Base-by-base conservation (phyloP, 2,113 vertebrate species). In the Mastomys natalensis region DNA sequence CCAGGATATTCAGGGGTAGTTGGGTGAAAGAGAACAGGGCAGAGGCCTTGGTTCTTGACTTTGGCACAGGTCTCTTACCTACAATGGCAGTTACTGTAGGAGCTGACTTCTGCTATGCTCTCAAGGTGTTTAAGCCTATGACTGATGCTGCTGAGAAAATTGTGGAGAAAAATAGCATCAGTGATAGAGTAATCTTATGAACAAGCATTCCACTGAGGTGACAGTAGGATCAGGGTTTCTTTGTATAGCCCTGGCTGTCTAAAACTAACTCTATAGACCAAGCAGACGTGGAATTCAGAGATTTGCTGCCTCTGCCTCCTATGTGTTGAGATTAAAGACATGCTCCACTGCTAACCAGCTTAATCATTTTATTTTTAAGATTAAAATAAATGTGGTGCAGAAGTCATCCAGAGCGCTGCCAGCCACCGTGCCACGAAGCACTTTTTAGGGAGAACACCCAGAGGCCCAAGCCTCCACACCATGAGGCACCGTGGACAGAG, bases 71-170 rank as follows among this genome's bases (percentile, higher is more conserved):
- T 29, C 99, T 99, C 10, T 98, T 99, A 96, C 99, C 99, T 66
- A 99, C 99, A 99, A 99, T 99, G 99, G 99, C 99, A 0, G 97
- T 99, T 88, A 99, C 98, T 4, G 99, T 99, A 1, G 99, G 99
- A 1, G 99, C 99, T 0, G 99, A 99, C 96, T 99, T 99, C 98
- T 99, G 99, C 98, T 99, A 99, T 68, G 99, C 99, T 2, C 16
- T 99, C 21, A 99, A 99, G 99, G 99, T 99, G 73, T 99, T 99
- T 97, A 99, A 99, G 93, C 99, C 99, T 62, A 99, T 99, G 99
- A 99, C 99, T 55, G 98, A 99, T 86, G 99, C 99, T 22, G 99
- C 99, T 62, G 98, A 97, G 88, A 98, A 98, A 97, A 99, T 99
- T 60, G 99, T 99, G 95, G 96, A 99, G 98, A 99, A 99, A 96